Evolutionary conservation across 2,797 vertebrate species (phyloP).

Genomic region (Ctenosaura bakeri): DNA sequence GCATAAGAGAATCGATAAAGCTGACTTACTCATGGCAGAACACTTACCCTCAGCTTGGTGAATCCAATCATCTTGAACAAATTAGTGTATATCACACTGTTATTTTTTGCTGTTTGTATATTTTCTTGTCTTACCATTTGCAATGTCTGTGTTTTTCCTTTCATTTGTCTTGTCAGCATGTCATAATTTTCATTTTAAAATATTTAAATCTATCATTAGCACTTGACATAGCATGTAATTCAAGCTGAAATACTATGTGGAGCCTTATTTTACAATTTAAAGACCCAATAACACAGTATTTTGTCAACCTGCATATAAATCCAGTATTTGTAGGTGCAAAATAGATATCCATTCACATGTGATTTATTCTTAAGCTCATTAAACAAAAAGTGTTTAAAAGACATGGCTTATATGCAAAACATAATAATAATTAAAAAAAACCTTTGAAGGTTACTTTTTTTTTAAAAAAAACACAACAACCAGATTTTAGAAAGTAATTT

Average conservation of each 20-base stretch:
- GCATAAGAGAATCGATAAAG: constrained; percentile 86
- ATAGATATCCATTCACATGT: neutral
- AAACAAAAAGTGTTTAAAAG: constrained; percentile 11
- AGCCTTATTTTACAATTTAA: constrained; percentile 2
- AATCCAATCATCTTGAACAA: constrained; percentile 81
- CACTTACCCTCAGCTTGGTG: constrained; percentile 84
- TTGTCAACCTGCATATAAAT: constrained; percentile 8
- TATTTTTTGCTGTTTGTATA: constrained; percentile 73
- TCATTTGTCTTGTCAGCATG: constrained; percentile 70
- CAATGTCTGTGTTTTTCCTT: constrained; percentile 73
- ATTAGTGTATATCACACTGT: constrained; percentile 74
- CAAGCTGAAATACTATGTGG: constrained; percentile 36
- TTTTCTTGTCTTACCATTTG: constrained; percentile 64
- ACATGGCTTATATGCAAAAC: neutral
- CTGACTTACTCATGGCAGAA: constrained; percentile 88
- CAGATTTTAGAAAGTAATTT: neutral
- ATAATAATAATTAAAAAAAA: neutral
- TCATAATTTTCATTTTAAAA: constrained; percentile 74
- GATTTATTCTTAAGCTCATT: neutral
- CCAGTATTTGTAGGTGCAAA: neutral
- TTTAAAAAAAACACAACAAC: neutral
- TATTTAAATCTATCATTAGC: constrained; percentile 66
- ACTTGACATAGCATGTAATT: constrained; percentile 31
- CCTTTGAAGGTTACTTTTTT: neutral
- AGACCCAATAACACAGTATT: neutral